Percentiles rank a stretch among this genome's conserved stretches.
Conservation (phyloP, 2,113 vertebrate genomes). For the Junco hyemalis region DNA sequence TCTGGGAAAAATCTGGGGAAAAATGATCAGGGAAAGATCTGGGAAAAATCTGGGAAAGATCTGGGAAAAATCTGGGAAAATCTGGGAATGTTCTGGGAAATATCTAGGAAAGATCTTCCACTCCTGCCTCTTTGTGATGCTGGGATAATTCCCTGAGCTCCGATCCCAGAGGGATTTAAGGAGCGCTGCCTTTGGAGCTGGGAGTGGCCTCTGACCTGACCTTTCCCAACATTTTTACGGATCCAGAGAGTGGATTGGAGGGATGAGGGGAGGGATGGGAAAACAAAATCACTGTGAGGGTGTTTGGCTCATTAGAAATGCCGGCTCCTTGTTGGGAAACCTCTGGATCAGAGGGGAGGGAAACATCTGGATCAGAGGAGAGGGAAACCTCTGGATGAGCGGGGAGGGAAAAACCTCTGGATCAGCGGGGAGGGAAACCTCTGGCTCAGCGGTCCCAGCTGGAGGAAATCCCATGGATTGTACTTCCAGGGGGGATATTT, state of each 20-base stretch:
- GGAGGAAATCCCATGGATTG: neutral
- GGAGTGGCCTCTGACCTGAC: neutral
- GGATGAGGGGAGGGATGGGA: neutral
- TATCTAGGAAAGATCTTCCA: neutral
- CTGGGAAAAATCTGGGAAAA: neutral
- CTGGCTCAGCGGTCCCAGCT: neutral
- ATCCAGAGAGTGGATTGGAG: neutral
- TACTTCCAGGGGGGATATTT: neutral
- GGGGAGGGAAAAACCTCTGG: too few species aligned
- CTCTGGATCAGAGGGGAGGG: neutral
- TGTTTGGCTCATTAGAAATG: neutral
- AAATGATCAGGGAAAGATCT: too few species aligned
- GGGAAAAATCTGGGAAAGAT: too few species aligned
- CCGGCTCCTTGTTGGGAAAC: neutral
- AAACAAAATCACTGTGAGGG: accelerated
- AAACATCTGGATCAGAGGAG: too few species aligned
- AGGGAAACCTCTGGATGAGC: too few species aligned
- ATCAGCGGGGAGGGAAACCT: neutral
- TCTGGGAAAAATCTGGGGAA: neutral
- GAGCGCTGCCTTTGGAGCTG: neutral
- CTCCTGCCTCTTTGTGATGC: neutral
- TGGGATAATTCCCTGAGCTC: neutral
- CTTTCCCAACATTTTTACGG: neutral
- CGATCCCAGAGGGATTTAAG: neutral
- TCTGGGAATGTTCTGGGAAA: neutral